phyloP scores from a whole-genome alignment of 1,140 invertebrate species.

The Eueides isabella region DNA sequence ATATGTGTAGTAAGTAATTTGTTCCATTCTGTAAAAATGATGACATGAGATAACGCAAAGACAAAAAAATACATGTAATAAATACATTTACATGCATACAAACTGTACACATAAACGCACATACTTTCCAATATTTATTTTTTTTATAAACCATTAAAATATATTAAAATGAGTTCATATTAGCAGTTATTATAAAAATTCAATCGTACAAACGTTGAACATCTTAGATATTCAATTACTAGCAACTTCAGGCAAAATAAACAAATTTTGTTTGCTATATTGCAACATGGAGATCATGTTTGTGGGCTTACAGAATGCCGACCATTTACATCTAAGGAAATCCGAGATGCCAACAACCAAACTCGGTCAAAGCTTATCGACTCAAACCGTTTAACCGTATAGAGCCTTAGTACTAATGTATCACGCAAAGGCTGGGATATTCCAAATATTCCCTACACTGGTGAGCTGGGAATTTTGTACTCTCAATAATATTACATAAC shows the following conservation, averaged over 20 bases:
- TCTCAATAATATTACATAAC: too few species aligned
- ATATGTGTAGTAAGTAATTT: too few species aligned
- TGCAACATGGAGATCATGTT: conserved; percentile 1
- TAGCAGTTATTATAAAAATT: too few species aligned
- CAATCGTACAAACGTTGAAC: too few species aligned
- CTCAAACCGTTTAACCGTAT: conserved; percentile 7
- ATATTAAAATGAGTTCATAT: too few species aligned
- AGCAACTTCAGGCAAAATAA: neutral
- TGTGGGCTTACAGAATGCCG: conserved; percentile 11
- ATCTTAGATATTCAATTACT: neutral
- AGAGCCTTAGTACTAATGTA: neutral
- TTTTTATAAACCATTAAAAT: too few species aligned
- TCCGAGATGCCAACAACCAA: neutral
- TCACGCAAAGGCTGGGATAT: neutral
- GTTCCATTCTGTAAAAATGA: too few species aligned
- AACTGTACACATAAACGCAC: too few species aligned
- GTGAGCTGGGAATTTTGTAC: neutral
- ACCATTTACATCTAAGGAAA: conserved; percentile 9
- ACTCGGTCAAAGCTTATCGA: conserved; percentile 13
- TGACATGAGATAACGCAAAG: too few species aligned
- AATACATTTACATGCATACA: too few species aligned
- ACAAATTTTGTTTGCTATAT: neutral
- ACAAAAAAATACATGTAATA: too few species aligned
- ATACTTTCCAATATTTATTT: too few species aligned
- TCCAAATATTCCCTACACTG: neutral